Percentiles rank a stretch among this genome's conserved stretches.
phyloP scores from a whole-genome alignment of 2,888 invertebrate species.

The Gandaritis pyraliata region DNA sequence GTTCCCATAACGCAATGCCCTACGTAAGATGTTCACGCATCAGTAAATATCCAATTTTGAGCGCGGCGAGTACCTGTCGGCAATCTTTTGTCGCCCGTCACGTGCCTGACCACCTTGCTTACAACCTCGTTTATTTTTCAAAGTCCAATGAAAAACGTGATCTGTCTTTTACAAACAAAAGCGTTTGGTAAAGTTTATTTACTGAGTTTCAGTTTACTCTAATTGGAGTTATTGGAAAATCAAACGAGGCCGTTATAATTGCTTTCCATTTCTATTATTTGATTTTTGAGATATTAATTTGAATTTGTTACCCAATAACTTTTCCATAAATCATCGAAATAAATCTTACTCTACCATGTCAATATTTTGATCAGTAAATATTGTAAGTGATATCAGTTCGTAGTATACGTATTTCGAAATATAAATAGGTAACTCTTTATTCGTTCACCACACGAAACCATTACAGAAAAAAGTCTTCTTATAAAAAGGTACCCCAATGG shows the following conservation, averaged over 20 bases:
- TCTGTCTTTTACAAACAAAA: slow-evolving; percentile 58
- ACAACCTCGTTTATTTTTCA: slow-evolving; percentile 61
- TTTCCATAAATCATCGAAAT: too few species aligned
- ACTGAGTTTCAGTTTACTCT: slow-evolving; percentile 37
- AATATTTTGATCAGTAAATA: too few species aligned
- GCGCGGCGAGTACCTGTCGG: slow-evolving; percentile 69
- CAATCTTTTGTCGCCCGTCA: slow-evolving; percentile 78
- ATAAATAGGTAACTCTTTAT: too few species aligned
- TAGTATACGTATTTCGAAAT: too few species aligned
- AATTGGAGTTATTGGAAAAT: slow-evolving; percentile 21
- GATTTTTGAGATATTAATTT: too few species aligned
- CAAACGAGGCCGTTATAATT: slow-evolving; percentile 3
- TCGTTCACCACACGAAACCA: too few species aligned
- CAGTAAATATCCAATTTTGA: slow-evolving; percentile 80
- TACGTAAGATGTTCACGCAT: slow-evolving; percentile 66
- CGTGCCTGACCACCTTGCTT: slow-evolving; percentile 63
- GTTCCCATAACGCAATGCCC: slow-evolving; percentile 26
- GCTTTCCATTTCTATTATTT: background rate
- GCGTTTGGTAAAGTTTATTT: slow-evolving; percentile 50
- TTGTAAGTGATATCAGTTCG: too few species aligned
- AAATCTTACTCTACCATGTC: too few species aligned
- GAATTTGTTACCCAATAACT: too few species aligned
- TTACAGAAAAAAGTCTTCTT: too few species aligned
- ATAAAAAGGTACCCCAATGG: too few species aligned
- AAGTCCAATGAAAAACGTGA: slow-evolving; percentile 64